A percentile compares a stretch with the other conserved stretches of the same genome.
These are phyloP conservation scores for Pelodytes ibericus DNA, from an alignment of 2,797 vertebrate genomes.

Conservation along the genomic window DNA sequence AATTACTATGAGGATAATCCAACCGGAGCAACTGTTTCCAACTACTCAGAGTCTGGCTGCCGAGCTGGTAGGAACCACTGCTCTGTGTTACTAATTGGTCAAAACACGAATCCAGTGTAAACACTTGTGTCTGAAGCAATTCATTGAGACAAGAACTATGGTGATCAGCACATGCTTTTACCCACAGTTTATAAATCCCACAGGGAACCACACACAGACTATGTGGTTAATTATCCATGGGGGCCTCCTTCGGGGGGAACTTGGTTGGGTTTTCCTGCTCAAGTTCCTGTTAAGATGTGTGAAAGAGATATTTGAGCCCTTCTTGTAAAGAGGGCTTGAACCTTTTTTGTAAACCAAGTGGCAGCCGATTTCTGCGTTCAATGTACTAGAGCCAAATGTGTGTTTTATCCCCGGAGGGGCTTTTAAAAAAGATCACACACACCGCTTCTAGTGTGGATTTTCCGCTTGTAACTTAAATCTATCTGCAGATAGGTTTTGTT, in stretches of 20 bases:
- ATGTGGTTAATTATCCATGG: constrained; percentile 6
- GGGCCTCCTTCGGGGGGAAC: constrained; percentile 28
- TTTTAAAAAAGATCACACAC: constrained; percentile 2
- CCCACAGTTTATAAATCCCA: constrained; percentile 23
- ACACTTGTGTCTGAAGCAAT: constrained; percentile 25
- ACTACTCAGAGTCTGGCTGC: neutral
- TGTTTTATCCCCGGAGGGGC: neutral
- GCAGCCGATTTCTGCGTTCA: neutral
- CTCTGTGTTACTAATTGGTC: neutral
- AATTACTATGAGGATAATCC: neutral
- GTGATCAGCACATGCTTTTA: constrained; percentile 1
- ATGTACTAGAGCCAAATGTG: neutral
- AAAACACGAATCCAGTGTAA: constrained; percentile 12
- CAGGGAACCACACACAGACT: constrained; percentile 39
- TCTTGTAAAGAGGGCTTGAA: constrained; percentile 2
- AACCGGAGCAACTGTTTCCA: neutral
- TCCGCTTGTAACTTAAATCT: too few relatives aligned
- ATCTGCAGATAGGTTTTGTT: too few relatives aligned
- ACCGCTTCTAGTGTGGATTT: neutral
- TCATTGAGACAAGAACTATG: constrained; percentile 15
- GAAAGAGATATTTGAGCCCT: constrained; percentile 23
- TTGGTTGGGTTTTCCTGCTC: constrained; percentile 10
- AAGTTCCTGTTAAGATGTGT: constrained; percentile 32
- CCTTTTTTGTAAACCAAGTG: constrained; percentile 26
- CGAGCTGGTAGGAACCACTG: neutral